Conservation (phyloP, 2,113 vertebrate genomes). For the Sula dactylatra region DNA sequence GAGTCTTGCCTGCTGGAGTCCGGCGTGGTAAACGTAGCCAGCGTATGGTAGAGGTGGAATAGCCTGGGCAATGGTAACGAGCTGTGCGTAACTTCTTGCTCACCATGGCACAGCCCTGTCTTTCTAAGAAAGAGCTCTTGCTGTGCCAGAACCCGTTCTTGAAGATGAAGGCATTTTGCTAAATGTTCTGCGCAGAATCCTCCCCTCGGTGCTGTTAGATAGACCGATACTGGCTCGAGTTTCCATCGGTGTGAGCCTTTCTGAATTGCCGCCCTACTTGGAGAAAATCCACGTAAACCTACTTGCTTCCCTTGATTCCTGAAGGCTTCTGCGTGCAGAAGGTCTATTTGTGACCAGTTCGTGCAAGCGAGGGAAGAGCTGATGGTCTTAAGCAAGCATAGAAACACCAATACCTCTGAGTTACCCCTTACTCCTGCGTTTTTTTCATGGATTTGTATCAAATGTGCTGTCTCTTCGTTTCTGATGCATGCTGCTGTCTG, state of each 20-base stretch:
- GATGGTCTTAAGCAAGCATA: fast-evolving
- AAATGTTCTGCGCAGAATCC: not conserved
- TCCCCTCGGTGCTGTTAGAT: not conserved
- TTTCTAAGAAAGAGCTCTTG: not conserved
- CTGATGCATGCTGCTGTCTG: fast-evolving
- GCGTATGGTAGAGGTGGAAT: fast-evolving
- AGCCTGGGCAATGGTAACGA: not conserved
- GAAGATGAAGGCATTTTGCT: not conserved
- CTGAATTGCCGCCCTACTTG: slow-evolving; percentile 23
- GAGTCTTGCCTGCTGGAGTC: not conserved
- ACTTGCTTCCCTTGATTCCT: not conserved
- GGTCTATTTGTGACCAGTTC: fast-evolving
- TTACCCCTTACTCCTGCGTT: not conserved
- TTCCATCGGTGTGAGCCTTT: not conserved
- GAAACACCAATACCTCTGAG: fast-evolving
- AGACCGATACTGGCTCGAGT: not conserved
- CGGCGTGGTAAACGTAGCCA: fast-evolving
- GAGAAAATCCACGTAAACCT: not conserved
- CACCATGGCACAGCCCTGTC: fast-evolving
- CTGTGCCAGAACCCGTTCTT: fast-evolving
- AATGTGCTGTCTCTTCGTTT: fast-evolving
- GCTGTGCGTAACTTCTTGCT: not conserved
- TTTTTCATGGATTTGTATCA: fast-evolving
- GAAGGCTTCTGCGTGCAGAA: not conserved
- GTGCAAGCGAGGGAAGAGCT: not conserved